phyloP scores from a whole-genome alignment of 92 coral and sea anemone genomes.

The Phenganax marumi region DNA sequence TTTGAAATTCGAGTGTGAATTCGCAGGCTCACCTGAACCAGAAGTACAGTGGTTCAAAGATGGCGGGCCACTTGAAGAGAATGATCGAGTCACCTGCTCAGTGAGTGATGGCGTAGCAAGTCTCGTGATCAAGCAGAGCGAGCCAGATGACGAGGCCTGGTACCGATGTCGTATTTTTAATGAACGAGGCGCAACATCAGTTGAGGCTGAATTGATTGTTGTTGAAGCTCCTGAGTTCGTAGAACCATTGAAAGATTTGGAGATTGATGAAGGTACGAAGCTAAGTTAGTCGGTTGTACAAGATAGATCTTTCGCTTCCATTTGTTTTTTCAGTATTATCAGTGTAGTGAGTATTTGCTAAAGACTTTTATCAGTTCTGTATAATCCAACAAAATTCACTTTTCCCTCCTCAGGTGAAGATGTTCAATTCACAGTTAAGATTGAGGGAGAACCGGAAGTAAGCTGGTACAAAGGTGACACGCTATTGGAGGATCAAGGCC shows the following conservation, averaged over 20 bases:
- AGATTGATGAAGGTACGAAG: conserved; percentile 72
- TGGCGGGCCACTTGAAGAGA: conserved; percentile 53
- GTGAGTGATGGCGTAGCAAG: conserved; percentile 69
- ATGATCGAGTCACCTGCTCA: conserved; percentile 64
- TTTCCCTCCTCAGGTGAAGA: conserved; percentile 45
- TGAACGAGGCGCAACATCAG: conserved; percentile 65
- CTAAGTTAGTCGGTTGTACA: neutral
- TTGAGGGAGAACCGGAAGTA: conserved; percentile 76
- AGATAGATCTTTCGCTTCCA: neutral
- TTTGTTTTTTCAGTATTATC: neutral
- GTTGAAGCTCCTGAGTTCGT: conserved; percentile 74
- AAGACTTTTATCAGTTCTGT: too few species aligned
- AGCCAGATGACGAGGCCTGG: conserved; percentile 74
- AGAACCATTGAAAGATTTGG: conserved; percentile 67
- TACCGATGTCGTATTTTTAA: conserved; percentile 71
- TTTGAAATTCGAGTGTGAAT: conserved; percentile 28
- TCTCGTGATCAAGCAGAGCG: conserved; percentile 63
- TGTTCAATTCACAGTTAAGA: conserved; percentile 67
- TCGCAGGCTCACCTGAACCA: conserved; percentile 59
- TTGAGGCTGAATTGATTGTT: conserved; percentile 71
- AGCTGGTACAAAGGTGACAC: conserved; percentile 85
- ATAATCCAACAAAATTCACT: too few species aligned
- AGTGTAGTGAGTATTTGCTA: neutral
- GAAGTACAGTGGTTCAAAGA: conserved; percentile 79
- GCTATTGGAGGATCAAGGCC: conserved; percentile 77